These are phyloP conservation scores for Anoplopoma fimbria DNA, from an alignment of 2,113 vertebrate species.

Conservation along the genomic window DNA sequence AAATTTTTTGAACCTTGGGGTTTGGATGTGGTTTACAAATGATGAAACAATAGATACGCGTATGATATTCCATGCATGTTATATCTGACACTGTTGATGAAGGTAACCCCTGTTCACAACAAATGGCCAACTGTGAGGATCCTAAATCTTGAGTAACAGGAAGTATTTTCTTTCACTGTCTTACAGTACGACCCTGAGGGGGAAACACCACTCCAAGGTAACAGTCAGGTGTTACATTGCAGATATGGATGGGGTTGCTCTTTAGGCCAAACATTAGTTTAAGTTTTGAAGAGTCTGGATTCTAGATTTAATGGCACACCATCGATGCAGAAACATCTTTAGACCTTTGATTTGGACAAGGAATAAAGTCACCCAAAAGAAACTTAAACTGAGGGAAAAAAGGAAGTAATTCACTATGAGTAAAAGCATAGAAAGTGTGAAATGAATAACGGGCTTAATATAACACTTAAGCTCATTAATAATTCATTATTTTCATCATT, in stretches of 20 bases:
- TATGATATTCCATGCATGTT: neutral
- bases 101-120: neutral
- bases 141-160: conserved; percentile 13
- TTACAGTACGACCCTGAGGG: conserved; percentile 21
- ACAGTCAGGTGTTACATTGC: conserved; percentile 31
- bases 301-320: neutral
- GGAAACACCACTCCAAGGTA: conserved; percentile 38
- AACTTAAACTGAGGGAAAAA: neutral
- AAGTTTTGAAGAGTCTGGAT: conserved; percentile 10
- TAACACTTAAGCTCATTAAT: neutral
- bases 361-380: neutral
- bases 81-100: neutral
- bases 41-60: neutral
- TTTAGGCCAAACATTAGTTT: conserved; percentile 4
- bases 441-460: neutral
- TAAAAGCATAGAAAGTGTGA: neutral
- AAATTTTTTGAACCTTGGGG: too few relatives aligned
- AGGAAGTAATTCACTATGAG: neutral
- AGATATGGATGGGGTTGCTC: conserved; percentile 11
- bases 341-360: neutral
- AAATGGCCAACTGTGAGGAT: neutral
- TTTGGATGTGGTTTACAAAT: too few relatives aligned
- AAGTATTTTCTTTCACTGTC: conserved; percentile 29
- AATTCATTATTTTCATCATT: neutral
- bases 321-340: neutral